Evolutionary conservation across 2,113 vertebrate genomes (phyloP), one percentile per base, ranked within the genome.

Genomic region (Leucopsar rothschildi): DNA sequence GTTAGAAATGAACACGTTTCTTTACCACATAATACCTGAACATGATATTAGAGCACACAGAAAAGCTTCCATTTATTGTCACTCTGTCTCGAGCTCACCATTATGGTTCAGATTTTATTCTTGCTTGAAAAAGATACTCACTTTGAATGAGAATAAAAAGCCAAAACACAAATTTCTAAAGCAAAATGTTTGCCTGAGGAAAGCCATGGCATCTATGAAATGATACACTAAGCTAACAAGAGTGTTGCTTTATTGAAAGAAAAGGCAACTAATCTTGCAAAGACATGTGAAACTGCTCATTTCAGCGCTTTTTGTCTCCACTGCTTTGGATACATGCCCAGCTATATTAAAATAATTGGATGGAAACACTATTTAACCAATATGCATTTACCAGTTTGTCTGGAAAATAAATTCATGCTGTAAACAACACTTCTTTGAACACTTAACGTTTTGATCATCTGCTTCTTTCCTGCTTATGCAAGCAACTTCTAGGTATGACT

Each of bases 261-360:
- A 95, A 88, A 82, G 76, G 79, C 97, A 97, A 81, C 24, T 16
- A 55, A 3, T 81, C 61, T 55, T 97, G 60, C 59, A 90, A 89
- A 97, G 59, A 80, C 96, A 84, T 68, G 33, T 81, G 69, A 96
- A 97, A 91, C 47, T 9, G 59, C 91, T 70, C 3, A 44, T 95
- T 91, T 93, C 77, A 71, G 72, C 70, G 35, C 79, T 71, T 19
- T 33, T 90, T 94, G 66, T 86, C 35, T 95, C 69, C 33, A 33
- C 9, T 87, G 22, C 73, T 94, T 92, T 95, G 81, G 47, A 33
- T 92, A 47, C 12, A 33, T 96, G 28, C 44, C 61, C 23, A 73
- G 14, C 18, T 15, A 15, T 86, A 86, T 91, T 80, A 71, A 97
- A 97, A 88, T 86, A 47, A 49, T 79, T 90, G 47, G 16, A 69